A percentile compares a stretch with the other conserved stretches of the same genome.
These are phyloP conservation scores for Spodoptera picta DNA, from an alignment of 2,888 invertebrate genomes.

Conservation along the genomic window DNA sequence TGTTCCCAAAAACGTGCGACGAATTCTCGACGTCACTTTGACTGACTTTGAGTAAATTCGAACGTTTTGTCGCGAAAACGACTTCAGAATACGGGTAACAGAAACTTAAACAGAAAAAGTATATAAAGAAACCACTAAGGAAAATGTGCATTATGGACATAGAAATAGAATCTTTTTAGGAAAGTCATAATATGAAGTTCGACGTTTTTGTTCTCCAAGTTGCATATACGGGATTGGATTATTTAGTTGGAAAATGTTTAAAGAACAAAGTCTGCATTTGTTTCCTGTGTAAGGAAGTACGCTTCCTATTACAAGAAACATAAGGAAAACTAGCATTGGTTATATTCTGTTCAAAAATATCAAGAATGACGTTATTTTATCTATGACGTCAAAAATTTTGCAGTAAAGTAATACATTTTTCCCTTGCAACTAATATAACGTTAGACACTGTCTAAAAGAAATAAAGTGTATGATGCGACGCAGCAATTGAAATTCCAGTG, in stretches of 20 bases:
- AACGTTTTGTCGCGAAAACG: constrained; percentile 5
- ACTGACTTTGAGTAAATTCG: constrained; percentile 9
- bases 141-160: not conserved
- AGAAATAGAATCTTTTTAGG: no score
- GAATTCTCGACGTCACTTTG: not conserved
- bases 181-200: no score
- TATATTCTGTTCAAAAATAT: no score
- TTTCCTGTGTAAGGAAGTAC: no score
- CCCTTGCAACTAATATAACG: constrained; percentile 48
- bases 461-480: constrained; percentile 48
- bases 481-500: constrained; percentile 48
- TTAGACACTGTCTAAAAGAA: constrained; percentile 21
- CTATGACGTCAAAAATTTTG: constrained; percentile 22
- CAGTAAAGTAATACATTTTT: constrained; percentile 49
- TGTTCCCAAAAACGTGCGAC: constrained; percentile 1
- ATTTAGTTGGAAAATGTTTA: no score
- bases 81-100: not conserved
- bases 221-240: no score
- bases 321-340: no score
- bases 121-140: not conserved
- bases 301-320: no score
- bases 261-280: no score
- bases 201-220: no score
- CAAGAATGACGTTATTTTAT: no score
- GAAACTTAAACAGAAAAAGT: not conserved